Base-by-base conservation (phyloP, 2,888 invertebrate genomes). In the Chloroclysta siterata region DNA sequence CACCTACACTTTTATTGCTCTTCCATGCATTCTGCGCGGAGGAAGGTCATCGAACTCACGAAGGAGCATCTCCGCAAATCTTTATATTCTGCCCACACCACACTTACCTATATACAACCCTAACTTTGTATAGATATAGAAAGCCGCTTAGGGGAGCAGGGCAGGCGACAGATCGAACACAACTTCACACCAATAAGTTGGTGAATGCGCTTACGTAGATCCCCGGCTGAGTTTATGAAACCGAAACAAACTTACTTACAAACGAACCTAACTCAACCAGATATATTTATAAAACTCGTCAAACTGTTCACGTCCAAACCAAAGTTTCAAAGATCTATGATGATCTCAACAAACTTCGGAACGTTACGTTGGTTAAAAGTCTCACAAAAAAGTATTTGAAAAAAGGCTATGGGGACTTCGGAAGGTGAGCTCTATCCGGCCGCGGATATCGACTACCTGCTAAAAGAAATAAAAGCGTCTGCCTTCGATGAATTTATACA, bases 11-110 rank as follows among this genome's bases (percentile, higher is more conserved):
- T 11, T 78, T 77, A 64, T 62, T 83, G 79, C 79, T 84, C 81
- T 83, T 87, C 82, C 82, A 78, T 83, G 87, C 85, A 87, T 83
- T 85, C 82, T 81, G 82, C 80, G 80, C 78, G 77, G 74, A 78
- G 75, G 74, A 74, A 82, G 90, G 85, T 87, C 85, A 78, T 80
- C 84, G 87, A 89, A 84, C 91, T 74, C 78, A 71, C 72, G 71
- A 77, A 83, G 82, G 80, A 87, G 85, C 83, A 86, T 86, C 87
- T 86, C 81, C 81, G 86, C 86, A 84, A 88, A 90, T 87, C 85
- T 88, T 88, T 86, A 87, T 85, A 81, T 78, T 79, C 79, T 77
- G 75, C 74, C 74, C 75, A 77, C 73, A 67, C 67, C 63, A 60
- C 66, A 74, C 69, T 73, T 68, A 76, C 69, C 73, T 69, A 75